Conservation (phyloP, 2,797 vertebrate genomes). For the Monodelphis domestica region DNA sequence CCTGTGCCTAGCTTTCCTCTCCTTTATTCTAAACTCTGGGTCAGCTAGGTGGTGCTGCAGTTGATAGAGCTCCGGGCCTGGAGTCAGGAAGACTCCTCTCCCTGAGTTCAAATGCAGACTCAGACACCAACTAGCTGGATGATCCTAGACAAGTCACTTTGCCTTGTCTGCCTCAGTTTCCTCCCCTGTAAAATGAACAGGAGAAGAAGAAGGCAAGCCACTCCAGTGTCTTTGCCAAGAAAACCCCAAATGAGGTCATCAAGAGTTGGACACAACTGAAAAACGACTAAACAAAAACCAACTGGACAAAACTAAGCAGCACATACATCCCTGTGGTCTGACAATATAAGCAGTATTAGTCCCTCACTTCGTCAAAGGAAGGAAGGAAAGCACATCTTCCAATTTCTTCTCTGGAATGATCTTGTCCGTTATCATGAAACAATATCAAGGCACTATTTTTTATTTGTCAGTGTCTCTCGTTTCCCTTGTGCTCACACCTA, state of each 20-base stretch:
- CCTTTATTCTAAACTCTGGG: too few relatives aligned
- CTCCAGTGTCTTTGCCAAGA: too few relatives aligned
- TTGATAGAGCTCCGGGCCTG: too few relatives aligned
- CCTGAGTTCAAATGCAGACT: neutral
- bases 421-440: neutral
- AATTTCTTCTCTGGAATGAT: neutral
- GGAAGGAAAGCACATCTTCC: neutral
- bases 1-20: too few relatives aligned
- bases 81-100: too few relatives aligned
- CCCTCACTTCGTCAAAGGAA: neutral
- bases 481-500: neutral
- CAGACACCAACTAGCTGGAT: neutral
- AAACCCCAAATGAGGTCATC: too few relatives aligned
- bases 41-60: too few relatives aligned
- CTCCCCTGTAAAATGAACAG: too few relatives aligned
- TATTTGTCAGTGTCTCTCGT: neutral
- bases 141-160: neutral
- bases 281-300: neutral
- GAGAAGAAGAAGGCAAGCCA: too few relatives aligned
- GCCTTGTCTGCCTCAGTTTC: too few relatives aligned
- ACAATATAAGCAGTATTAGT: neutral
- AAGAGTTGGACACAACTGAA: neutral
- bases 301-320: neutral
- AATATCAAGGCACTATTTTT: neutral
- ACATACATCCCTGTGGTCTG: neutral